Percentiles rank a stretch among this genome's conserved stretches.
These are phyloP conservation scores for Alviniconcha strummeri DNA, from an alignment of 2,888 invertebrate species.

Conservation along the genomic window DNA sequence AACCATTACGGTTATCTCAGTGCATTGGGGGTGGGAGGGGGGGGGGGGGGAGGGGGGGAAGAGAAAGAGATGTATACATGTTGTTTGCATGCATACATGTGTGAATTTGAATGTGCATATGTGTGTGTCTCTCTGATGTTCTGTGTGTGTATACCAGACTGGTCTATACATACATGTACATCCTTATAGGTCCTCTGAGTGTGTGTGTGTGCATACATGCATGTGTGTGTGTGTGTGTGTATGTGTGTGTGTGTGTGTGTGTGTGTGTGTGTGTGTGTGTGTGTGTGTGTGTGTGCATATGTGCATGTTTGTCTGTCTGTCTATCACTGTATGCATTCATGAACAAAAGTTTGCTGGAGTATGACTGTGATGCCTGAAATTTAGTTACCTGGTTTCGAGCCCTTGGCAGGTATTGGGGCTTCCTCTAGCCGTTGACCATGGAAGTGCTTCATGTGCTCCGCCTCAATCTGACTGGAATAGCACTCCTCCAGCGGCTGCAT, in stretches of 20 bases:
- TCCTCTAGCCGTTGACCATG: conserved; percentile 70
- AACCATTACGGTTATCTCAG: too few relatives aligned
- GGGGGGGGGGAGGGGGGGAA: too few relatives aligned
- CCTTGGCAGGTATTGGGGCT: conserved; percentile 50
- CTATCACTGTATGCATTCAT: neutral
- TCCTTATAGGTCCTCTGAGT: neutral
- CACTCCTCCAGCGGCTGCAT: conserved; percentile 80
- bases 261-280: neutral
- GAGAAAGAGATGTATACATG: too few relatives aligned
- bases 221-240: neutral
- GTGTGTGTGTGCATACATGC: neutral
- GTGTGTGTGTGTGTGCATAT: neutral
- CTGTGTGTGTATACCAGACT: too few relatives aligned
- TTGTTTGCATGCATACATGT: too few relatives aligned
- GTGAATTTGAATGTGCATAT: too few relatives aligned
- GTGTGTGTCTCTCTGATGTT: too few relatives aligned
- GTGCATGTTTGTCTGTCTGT: neutral
- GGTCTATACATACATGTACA: too few relatives aligned
- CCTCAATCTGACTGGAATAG: conserved; percentile 78
- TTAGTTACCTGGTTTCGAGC: conserved; percentile 59
- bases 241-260: neutral
- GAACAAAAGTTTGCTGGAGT: neutral
- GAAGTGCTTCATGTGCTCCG: conserved; percentile 79
- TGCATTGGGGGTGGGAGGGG: too few relatives aligned
- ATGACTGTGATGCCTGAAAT: neutral